A percentile compares a stretch with the other conserved stretches of the same genome.
These are phyloP conservation scores for Matsumurasca onukii DNA, from an alignment of 1,140 invertebrate species.

Conservation along the genomic window DNA sequence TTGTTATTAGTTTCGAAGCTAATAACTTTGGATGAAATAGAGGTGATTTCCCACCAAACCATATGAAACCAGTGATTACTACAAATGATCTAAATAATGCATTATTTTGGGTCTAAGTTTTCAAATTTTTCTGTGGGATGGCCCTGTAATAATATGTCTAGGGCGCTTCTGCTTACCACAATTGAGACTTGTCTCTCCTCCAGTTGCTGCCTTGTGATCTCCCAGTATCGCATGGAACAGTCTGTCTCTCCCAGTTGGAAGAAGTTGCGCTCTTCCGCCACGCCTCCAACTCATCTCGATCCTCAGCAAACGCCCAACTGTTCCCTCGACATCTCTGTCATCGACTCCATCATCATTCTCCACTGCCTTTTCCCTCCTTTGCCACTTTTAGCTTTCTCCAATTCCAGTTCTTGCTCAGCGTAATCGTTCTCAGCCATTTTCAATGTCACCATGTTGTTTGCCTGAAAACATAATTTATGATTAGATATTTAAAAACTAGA, in stretches of 20 bases:
- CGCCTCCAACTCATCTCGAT: slow-evolving; percentile 92
- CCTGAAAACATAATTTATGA: slow-evolving; percentile 45
- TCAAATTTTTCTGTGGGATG: too few species aligned
- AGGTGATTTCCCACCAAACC: too few species aligned
- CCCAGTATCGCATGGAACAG: slow-evolving; percentile 93
- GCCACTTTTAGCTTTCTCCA: slow-evolving; percentile 56
- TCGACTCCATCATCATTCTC: slow-evolving; percentile 84
- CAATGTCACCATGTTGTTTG: slow-evolving; percentile 71
- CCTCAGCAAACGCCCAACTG: slow-evolving; percentile 86
- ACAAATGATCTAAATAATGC: too few species aligned
- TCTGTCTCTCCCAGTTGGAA: slow-evolving; percentile 95
- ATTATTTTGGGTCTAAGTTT: too few species aligned
- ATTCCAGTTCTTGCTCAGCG: slow-evolving; percentile 68
- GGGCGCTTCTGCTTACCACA: too few species aligned
- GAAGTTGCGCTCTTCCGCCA: slow-evolving; percentile 92
- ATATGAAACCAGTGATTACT: too few species aligned
- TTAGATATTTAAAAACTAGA: background rate
- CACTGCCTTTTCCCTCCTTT: slow-evolving; percentile 48
- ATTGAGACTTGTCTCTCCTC: slow-evolving; percentile 73
- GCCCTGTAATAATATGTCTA: too few species aligned
- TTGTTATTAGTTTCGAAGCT: too few species aligned
- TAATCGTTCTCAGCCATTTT: slow-evolving; percentile 76
- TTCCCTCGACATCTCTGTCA: slow-evolving; percentile 90
- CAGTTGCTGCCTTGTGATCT: slow-evolving; percentile 81
- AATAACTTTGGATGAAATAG: too few species aligned